phyloP scores from a whole-genome alignment of 2,888 invertebrate genomes.

The Pseudeuparius sepicola region DNA sequence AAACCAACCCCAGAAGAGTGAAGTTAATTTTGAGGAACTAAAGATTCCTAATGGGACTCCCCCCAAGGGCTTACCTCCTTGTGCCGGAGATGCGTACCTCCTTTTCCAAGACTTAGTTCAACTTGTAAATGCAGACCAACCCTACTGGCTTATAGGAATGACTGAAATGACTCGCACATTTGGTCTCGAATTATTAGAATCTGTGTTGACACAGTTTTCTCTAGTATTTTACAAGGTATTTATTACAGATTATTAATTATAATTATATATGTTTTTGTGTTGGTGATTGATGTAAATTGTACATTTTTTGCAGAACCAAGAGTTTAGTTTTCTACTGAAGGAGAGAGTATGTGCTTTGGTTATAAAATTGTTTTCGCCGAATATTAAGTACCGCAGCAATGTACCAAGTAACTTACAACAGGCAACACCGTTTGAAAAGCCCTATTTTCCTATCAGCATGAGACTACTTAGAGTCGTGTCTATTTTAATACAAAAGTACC shows the following conservation, averaged over 20 bases:
- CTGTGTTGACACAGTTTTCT: slow-evolving; percentile 79
- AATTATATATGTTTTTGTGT: no score
- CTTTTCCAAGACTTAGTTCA: slow-evolving; percentile 97
- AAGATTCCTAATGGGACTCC: slow-evolving; percentile 66
- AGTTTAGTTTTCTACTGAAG: slow-evolving; percentile 89
- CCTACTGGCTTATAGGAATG: slow-evolving; percentile 90
- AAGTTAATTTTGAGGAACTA: slow-evolving; percentile 67
- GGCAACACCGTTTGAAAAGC: slow-evolving; percentile 68
- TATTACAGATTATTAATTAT: no score
- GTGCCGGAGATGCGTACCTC: slow-evolving; percentile 89
- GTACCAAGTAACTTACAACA: slow-evolving; percentile 50
- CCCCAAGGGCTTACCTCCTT: slow-evolving; percentile 70
- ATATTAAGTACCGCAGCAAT: slow-evolving; percentile 78
- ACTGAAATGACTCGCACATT: slow-evolving; percentile 96
- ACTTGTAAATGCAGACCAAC: slow-evolving; percentile 91
- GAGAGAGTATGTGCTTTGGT: slow-evolving; percentile 96
- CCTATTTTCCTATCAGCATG: slow-evolving; percentile 96
- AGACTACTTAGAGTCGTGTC: slow-evolving; percentile 86
- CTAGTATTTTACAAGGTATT: slow-evolving; percentile 73
- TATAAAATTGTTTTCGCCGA: slow-evolving; percentile 97
- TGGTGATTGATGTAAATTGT: no score
- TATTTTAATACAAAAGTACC: slow-evolving; percentile 87
- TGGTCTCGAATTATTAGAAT: slow-evolving; percentile 89
- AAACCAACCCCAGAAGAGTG: slow-evolving; percentile 31
- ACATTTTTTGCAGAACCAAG: slow-evolving; percentile 71